Evolutionary conservation across 2,888 invertebrate genomes (phyloP).

Genomic region (Exephanes ischioxanthus): DNA sequence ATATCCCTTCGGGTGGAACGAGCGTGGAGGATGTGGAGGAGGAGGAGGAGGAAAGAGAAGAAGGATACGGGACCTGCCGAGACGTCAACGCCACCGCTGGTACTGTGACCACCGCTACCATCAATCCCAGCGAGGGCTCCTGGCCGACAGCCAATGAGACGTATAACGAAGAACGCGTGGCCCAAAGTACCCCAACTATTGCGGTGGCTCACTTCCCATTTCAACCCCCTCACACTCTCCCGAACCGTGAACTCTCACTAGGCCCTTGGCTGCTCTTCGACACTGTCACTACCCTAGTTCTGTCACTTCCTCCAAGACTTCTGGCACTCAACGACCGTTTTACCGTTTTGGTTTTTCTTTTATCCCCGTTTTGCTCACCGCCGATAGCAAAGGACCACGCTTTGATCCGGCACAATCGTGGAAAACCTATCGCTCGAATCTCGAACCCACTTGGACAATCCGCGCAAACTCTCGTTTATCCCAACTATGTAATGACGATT

Average conservation of each 20-base stretch:
- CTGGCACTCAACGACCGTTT: conserved; percentile 6
- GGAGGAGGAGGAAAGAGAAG: neutral
- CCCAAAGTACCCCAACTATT: conserved; percentile 53
- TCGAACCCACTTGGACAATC: neutral
- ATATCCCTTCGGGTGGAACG: conserved; percentile 1
- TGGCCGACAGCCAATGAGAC: conserved; percentile 69
- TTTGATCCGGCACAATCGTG: conserved; percentile 3
- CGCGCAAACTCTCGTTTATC: too few species aligned
- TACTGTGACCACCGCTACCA: conserved; percentile 51
- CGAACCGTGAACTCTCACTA: conserved; percentile 21
- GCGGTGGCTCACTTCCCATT: conserved; percentile 37
- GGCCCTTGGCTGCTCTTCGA: conserved; percentile 13
- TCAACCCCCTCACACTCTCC: conserved; percentile 37
- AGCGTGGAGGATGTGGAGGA: neutral
- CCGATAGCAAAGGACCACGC: neutral
- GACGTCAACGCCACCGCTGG: conserved; percentile 59
- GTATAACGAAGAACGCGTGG: conserved; percentile 58
- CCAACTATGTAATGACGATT: neutral
- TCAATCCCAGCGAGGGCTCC: conserved; percentile 54
- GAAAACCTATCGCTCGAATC: neutral
- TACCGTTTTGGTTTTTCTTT: too few species aligned
- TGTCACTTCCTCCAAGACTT: conserved; percentile 26
- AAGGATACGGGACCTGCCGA: conserved; percentile 37
- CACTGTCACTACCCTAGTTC: conserved; percentile 35
- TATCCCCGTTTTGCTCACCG: neutral